phyloP scores from a whole-genome alignment of 2,888 invertebrate genomes.

The Oxystoma pomonae region DNA sequence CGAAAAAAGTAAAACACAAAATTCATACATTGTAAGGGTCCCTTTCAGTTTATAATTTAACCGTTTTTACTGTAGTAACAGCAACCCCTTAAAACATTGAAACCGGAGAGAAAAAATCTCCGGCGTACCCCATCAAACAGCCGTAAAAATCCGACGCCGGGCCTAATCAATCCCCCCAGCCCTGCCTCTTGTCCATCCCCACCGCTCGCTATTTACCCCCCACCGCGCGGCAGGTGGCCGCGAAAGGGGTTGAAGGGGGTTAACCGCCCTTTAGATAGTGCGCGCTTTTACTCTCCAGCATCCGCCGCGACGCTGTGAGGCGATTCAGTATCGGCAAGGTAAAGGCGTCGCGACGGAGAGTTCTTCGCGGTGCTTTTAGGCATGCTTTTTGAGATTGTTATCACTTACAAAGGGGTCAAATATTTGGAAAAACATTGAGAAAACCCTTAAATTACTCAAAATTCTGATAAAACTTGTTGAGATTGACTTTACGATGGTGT shows the following conservation, averaged over 20 bases:
- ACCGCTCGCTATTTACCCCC: not conserved
- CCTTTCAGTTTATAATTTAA: too few species aligned
- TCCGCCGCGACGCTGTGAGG: not conserved
- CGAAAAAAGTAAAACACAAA: too few species aligned
- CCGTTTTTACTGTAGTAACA: too few species aligned
- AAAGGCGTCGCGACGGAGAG: too few species aligned
- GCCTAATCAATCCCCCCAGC: conserved; percentile 14
- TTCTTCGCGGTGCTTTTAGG: too few species aligned
- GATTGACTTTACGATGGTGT: not conserved
- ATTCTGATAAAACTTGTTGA: not conserved
- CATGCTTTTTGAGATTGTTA: too few species aligned
- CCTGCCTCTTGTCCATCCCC: not conserved
- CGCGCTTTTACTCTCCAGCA: not conserved
- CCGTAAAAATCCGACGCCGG: conserved; percentile 26
- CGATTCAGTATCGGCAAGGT: too few species aligned
- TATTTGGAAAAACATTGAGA: too few species aligned
- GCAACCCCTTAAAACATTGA: too few species aligned
- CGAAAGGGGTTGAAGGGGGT: not conserved
- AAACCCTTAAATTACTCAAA: not conserved
- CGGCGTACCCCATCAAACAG: conserved; percentile 16
- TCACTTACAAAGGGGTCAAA: too few species aligned
- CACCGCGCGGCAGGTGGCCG: not conserved
- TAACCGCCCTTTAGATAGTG: not conserved
- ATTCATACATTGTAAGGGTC: too few species aligned
- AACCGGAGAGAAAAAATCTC: too few species aligned